Conservation (phyloP, 1,140 invertebrate genomes). For the Nephotettix cincticeps region DNA sequence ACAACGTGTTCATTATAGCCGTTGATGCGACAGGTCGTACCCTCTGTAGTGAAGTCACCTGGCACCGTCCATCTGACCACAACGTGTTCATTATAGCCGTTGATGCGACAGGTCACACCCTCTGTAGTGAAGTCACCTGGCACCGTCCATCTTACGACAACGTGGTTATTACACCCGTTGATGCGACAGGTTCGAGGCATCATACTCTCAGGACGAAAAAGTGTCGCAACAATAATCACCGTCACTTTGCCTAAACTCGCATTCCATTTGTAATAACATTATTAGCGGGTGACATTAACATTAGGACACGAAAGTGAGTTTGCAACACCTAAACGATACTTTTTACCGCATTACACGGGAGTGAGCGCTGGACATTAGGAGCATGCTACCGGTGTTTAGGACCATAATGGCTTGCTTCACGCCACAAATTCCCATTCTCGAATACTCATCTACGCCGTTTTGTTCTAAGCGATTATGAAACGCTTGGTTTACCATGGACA, state of each 20-base stretch:
- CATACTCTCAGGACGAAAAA: neutral
- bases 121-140: no score
- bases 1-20: no score
- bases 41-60: no score
- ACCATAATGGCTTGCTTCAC: slow-evolving; percentile 3
- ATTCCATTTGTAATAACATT: slow-evolving; percentile 23
- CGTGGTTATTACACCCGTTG: no score
- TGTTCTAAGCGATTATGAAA: neutral
- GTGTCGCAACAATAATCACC: neutral
- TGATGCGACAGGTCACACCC: no score
- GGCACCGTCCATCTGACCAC: no score
- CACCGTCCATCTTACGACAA: no score
- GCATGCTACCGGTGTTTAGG: slow-evolving; percentile 14
- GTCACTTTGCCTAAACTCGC: slow-evolving; percentile 4
- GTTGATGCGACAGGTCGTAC: no score
- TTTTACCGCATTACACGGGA: neutral
- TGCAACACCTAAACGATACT: slow-evolving; percentile 11
- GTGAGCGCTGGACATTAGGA: neutral
- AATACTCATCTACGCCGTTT: neutral
- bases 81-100: no score
- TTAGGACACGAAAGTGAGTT: slow-evolving; percentile 1
- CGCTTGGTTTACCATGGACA: neutral
- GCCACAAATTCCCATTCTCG: neutral
- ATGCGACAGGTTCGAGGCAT: no score
- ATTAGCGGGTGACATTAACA: slow-evolving; percentile 17